Evolutionary conservation across 1,140 invertebrate species (phyloP).

Genomic region (Drosophila miranda): DNA sequence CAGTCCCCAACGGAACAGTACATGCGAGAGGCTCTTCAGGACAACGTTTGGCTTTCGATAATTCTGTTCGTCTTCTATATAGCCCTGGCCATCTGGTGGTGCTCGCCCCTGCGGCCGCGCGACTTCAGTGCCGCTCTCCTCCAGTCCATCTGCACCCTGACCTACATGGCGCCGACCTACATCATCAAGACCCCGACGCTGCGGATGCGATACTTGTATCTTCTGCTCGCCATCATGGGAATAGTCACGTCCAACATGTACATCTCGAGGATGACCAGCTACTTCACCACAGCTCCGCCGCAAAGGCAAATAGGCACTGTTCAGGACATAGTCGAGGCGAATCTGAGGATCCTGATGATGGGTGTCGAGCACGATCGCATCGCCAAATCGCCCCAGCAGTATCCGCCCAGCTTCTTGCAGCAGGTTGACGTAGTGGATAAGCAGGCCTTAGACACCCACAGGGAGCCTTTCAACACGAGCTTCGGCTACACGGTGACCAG

Average conservation of each 20-base stretch:
- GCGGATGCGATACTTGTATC: slow-evolving; percentile 60
- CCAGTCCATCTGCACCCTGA: slow-evolving; percentile 61
- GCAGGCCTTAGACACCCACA: slow-evolving; percentile 36
- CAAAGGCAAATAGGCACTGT: slow-evolving; percentile 52
- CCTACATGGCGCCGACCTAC: slow-evolving; percentile 44
- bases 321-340: slow-evolving; percentile 59
- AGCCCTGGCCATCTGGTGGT: slow-evolving; percentile 58
- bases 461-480: slow-evolving; percentile 49
- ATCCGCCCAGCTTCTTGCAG: slow-evolving; percentile 40
- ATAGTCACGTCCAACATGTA: slow-evolving; percentile 71
- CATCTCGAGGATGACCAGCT: slow-evolving; percentile 70
- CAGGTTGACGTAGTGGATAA: slow-evolving; percentile 50
- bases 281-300: slow-evolving; percentile 53
- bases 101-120: slow-evolving; percentile 48
- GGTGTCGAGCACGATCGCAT: slow-evolving; percentile 55
- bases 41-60: slow-evolving; percentile 54
- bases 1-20: slow-evolving; percentile 56
- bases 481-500: slow-evolving; percentile 66
- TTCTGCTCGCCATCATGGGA: slow-evolving; percentile 59
- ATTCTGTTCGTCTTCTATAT: slow-evolving; percentile 50
- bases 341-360: slow-evolving; percentile 61
- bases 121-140: slow-evolving; percentile 63
- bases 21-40: slow-evolving; percentile 50
- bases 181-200: slow-evolving; percentile 35
- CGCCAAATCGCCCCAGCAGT: slow-evolving; percentile 1